Conservation (phyloP, 2,888 invertebrate species). For the Rugalucina vietnamica region DNA sequence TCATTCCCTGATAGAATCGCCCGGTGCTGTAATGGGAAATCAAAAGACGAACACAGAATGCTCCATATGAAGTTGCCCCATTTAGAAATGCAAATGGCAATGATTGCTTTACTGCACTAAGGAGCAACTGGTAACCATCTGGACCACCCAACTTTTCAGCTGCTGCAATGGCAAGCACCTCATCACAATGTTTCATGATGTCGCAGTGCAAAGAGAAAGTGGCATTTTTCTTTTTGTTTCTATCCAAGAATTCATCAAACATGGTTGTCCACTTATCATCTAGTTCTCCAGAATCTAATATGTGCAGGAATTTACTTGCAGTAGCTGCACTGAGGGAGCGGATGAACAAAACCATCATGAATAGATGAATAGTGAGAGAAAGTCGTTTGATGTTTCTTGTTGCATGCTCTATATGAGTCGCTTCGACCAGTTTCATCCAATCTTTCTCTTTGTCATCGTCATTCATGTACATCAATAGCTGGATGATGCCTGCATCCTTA, state of each 20-base stretch:
- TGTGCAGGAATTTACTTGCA: not conserved
- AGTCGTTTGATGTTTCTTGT: not conserved
- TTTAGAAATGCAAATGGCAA: constrained; percentile 35
- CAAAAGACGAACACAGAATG: constrained; percentile 41
- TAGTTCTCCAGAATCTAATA: too few species aligned
- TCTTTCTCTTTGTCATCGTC: not conserved
- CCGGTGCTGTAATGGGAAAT: constrained; percentile 36
- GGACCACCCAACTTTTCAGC: not conserved
- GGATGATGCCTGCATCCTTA: constrained; percentile 30
- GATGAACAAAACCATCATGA: not conserved
- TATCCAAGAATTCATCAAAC: not conserved
- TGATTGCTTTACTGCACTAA: not conserved
- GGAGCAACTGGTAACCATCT: not conserved
- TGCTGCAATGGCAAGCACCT: not conserved
- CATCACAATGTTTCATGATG: not conserved
- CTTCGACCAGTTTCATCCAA: not conserved
- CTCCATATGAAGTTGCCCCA: constrained; percentile 52
- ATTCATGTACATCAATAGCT: not conserved
- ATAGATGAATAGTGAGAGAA: not conserved
- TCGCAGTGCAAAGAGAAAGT: not conserved
- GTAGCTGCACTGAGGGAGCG: not conserved
- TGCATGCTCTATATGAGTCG: not conserved
- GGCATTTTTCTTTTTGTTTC: not conserved
- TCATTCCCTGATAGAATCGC: constrained; percentile 38
- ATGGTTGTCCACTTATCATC: not conserved